phyloP scores from a whole-genome alignment of 2,113 vertebrate species.

The Oncorhynchus clarkii region DNA sequence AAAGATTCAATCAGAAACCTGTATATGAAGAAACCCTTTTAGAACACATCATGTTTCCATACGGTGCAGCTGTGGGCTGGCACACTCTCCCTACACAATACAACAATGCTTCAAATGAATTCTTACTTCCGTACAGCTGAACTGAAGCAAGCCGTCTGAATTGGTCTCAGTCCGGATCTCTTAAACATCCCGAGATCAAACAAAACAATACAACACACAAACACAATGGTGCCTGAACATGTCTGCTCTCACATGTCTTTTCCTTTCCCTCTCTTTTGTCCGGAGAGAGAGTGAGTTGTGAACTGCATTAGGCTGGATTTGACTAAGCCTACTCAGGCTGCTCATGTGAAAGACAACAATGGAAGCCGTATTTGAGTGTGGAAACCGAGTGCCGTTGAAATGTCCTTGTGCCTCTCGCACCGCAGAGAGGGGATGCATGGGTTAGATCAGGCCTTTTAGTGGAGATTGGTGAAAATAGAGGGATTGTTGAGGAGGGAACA shows the following conservation, averaged over 20 bases:
- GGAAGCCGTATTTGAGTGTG: neutral
- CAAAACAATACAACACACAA: neutral
- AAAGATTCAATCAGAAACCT: too few relatives aligned
- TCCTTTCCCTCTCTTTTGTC: neutral
- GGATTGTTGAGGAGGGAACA: constrained; percentile 18
- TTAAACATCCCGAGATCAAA: neutral
- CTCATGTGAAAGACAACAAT: neutral
- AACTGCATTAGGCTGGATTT: neutral
- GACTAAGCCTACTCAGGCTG: neutral
- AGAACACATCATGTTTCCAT: neutral
- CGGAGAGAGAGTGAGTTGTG: too few relatives aligned
- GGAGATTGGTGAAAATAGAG: constrained; percentile 36
- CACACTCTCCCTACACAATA: neutral
- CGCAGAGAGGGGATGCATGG: neutral
- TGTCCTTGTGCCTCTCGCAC: neutral
- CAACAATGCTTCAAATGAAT: neutral
- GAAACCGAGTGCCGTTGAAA: neutral
- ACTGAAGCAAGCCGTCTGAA: neutral
- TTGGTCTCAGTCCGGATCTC: neutral
- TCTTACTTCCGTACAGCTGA: neutral
- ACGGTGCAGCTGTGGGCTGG: constrained; percentile 10
- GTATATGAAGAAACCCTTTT: too few relatives aligned
- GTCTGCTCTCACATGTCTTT: neutral
- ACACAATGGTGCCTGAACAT: neutral
- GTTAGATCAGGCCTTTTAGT: constrained; percentile 9